These are phyloP conservation scores for Pluvialis apricaria DNA, from an alignment of 2,113 vertebrate genomes.

Conservation along the genomic window DNA sequence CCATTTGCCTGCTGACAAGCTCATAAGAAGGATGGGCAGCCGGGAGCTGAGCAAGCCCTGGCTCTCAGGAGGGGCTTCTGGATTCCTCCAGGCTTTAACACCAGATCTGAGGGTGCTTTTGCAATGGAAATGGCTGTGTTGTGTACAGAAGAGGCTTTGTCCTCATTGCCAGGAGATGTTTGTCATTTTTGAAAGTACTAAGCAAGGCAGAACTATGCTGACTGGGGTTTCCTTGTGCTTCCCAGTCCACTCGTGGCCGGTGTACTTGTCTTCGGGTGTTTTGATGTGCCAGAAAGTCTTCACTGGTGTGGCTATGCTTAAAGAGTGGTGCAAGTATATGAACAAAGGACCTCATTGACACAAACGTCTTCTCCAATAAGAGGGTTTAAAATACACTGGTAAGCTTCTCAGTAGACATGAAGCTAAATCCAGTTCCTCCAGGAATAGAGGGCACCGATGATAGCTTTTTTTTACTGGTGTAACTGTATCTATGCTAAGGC, in stretches of 20 bases:
- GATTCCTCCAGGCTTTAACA: not conserved
- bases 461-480: not conserved
- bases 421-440: not conserved
- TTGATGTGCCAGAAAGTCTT: not conserved
- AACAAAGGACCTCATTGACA: not conserved
- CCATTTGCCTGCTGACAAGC: not conserved
- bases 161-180: not conserved
- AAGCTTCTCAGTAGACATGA: not conserved
- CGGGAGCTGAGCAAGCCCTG: not conserved
- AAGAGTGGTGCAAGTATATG: not conserved
- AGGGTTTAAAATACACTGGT: not conserved
- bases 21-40: not conserved
- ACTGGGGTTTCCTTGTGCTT: not conserved
- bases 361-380: not conserved
- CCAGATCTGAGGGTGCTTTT: not conserved
- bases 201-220: not conserved
- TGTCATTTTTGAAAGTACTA: not conserved
- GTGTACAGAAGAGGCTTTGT: not conserved
- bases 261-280: not conserved
- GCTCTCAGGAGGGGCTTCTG: not conserved
- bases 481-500: not conserved
- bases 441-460: not conserved
- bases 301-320: not conserved
- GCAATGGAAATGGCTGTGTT: too few relatives aligned
- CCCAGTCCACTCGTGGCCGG: not conserved